Evolutionary conservation across 2,888 invertebrate genomes (phyloP).

Genomic region (Lepidonotus clava): DNA sequence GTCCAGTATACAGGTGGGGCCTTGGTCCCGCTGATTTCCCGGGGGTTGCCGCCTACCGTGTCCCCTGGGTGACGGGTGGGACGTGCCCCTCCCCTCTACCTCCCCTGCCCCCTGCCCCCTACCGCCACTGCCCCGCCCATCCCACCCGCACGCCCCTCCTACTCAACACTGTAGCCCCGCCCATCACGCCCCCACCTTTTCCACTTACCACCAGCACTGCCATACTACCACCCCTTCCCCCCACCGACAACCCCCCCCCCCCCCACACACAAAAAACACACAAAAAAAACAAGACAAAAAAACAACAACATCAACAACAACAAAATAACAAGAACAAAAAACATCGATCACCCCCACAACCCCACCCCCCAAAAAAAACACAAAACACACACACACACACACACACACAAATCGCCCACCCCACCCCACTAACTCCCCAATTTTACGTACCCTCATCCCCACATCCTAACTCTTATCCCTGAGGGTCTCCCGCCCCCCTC

Average conservation of each 20-base stretch:
- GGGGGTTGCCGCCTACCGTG: neutral
- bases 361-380: neutral
- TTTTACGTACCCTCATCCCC: too few species aligned
- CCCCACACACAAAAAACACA: neutral
- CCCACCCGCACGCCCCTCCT: neutral
- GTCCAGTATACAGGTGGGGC: too few species aligned
- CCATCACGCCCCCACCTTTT: neutral
- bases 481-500: too few species aligned
- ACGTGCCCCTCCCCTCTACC: neutral
- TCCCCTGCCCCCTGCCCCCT: neutral
- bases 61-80: neutral
- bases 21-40: neutral
- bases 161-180: neutral
- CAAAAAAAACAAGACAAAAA: too few species aligned
- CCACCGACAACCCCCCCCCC: neutral
- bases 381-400: neutral
- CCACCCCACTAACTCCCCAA: too few species aligned
- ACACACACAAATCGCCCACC: neutral
- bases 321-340: too few species aligned
- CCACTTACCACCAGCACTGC: neutral
- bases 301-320: too few species aligned
- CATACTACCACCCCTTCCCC: neutral
- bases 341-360: neutral
- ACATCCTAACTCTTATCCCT: too few species aligned
- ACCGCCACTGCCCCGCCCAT: neutral